A percentile compares a stretch with the other conserved stretches of the same genome.
These are phyloP conservation scores for Cheilosia soror DNA, from an alignment of 2,888 invertebrate species.

Conservation along the genomic window DNA sequence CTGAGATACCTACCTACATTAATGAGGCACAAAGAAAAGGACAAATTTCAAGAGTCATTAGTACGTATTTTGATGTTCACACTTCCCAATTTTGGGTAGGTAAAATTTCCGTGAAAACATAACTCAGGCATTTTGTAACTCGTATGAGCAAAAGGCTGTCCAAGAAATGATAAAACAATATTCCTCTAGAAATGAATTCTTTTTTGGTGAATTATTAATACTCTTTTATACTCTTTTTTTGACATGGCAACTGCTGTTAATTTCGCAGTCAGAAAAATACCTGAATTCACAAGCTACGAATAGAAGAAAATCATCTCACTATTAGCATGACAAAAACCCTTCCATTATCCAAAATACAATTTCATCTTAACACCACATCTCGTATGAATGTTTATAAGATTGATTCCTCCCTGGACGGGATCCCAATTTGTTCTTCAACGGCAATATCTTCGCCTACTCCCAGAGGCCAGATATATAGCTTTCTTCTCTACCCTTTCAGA, in stretches of 20 bases:
- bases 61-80: background rate
- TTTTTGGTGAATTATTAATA: too few species aligned
- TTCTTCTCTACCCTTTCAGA: too few species aligned
- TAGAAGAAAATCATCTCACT: background rate
- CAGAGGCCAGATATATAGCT: background rate
- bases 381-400: conserved; percentile 4
- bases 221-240: too few species aligned
- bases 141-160: too few species aligned
- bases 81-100: background rate
- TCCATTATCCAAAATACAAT: background rate
- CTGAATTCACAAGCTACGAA: too few species aligned
- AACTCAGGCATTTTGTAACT: too few species aligned
- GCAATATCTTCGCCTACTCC: conserved; percentile 1
- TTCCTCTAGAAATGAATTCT: too few species aligned
- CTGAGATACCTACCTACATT: background rate
- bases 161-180: too few species aligned
- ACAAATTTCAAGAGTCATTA: conserved; percentile 27
- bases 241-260: too few species aligned
- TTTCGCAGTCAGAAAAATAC: too few species aligned
- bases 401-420: conserved; percentile 19
- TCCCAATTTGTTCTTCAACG: conserved; percentile 9
- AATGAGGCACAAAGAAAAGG: conserved; percentile 8
- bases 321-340: background rate
- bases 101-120: background rate
- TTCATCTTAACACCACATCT: background rate